Percentiles rank a stretch among this genome's conserved stretches.
Evolutionary conservation across 2,888 invertebrate species (phyloP).

Genomic region (Lithophane ornitopus): DNA sequence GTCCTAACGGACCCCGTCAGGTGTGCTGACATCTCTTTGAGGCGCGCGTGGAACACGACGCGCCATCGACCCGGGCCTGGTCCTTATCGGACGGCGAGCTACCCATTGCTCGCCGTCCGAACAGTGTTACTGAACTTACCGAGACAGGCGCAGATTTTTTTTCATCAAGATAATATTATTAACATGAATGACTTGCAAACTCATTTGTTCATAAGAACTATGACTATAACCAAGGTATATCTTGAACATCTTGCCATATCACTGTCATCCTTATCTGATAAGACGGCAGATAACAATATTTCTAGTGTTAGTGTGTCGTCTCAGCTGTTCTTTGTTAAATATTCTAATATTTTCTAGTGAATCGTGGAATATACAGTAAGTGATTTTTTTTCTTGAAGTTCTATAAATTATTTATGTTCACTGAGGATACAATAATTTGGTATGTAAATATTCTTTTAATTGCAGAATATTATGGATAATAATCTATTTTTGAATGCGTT

Average conservation of each 20-base stretch:
- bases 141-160: neutral
- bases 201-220: neutral
- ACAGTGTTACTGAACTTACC: neutral
- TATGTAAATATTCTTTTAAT: neutral
- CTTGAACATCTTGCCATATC: conserved; percentile 21
- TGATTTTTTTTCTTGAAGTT: too few relatives aligned
- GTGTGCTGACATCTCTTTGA: too few relatives aligned
- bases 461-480: too few relatives aligned
- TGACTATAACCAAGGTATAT: neutral
- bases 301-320: neutral
- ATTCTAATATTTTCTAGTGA: conserved; percentile 8
- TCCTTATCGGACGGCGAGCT: too few relatives aligned
- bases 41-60: too few relatives aligned
- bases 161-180: neutral
- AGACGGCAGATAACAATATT: conserved; percentile 20
- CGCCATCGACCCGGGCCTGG: too few relatives aligned
- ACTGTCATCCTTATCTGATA: conserved; percentile 35
- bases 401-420: neutral
- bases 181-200: neutral
- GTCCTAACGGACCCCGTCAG: too few relatives aligned
- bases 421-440: neutral
- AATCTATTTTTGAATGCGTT: too few relatives aligned
- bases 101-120: too few relatives aligned
- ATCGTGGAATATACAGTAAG: too few relatives aligned
- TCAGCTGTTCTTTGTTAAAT: conserved; percentile 16